Evolutionary conservation across 2,888 invertebrate species (phyloP).

Genomic region (Arrhopalites spinosus): DNA sequence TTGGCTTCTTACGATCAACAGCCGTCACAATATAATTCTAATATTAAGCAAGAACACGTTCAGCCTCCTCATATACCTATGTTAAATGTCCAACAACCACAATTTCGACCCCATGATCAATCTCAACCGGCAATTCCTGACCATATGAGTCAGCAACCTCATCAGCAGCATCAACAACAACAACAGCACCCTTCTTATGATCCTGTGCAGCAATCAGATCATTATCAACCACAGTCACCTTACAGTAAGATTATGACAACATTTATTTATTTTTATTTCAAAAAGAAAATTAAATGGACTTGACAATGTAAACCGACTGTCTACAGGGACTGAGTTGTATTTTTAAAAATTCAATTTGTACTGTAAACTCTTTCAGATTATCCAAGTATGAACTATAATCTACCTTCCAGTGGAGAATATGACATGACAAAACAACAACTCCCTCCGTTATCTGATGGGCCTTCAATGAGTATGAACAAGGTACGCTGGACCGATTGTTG

Average conservation of each 20-base stretch:
- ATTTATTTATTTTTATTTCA: neutral
- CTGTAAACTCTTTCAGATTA: conserved; percentile 3
- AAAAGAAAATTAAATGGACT: no score
- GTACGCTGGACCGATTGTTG: neutral
- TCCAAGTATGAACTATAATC: conserved; percentile 29
- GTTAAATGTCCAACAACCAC: neutral
- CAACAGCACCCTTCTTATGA: neutral
- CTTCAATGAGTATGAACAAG: conserved; percentile 25
- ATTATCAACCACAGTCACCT: neutral
- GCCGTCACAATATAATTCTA: neutral
- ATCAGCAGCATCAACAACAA: neutral
- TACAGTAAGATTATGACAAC: neutral
- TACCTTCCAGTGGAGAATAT: neutral
- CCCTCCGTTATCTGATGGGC: conserved; percentile 12
- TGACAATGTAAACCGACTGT: no score
- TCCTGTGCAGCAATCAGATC: neutral
- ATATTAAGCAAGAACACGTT: neutral
- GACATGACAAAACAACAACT: neutral
- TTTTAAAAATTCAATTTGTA: no score
- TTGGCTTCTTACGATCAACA: neutral
- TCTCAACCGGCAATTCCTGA: neutral
- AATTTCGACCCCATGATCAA: no score
- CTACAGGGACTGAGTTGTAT: no score
- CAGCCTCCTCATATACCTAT: neutral
- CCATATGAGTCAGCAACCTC: neutral